A percentile compares a stretch with the other conserved stretches of the same genome.
These are phyloP conservation scores for Saccostrea glomerata DNA, from an alignment of 1,140 invertebrate genomes.

Conservation along the genomic window DNA sequence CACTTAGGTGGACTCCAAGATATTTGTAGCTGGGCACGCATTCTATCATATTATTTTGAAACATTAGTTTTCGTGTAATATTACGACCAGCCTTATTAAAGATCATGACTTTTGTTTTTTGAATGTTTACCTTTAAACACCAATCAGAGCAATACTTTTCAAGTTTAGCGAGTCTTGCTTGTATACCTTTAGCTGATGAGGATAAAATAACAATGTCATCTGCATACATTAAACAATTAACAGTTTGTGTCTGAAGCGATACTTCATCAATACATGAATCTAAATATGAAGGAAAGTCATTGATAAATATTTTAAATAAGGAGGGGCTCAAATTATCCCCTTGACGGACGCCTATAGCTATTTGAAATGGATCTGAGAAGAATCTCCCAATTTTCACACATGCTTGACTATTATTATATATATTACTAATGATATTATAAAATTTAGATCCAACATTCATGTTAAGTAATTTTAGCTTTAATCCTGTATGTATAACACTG, in stretches of 20 bases:
- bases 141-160: not conserved
- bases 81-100: not conserved
- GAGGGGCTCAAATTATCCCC: not conserved
- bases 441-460: not conserved
- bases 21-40: not conserved
- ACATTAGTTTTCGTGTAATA: not conserved
- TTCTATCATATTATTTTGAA: not conserved
- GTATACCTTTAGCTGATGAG: not conserved
- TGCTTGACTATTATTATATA: not conserved
- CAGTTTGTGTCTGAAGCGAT: not conserved
- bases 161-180: not conserved
- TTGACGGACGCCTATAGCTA: not conserved
- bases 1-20: not conserved
- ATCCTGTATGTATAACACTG: not conserved
- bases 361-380: not conserved
- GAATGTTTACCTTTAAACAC: not conserved
- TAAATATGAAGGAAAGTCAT: not conserved
- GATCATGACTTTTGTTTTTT: constrained; percentile 1
- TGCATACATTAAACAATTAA: not conserved
- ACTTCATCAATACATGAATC: not conserved
- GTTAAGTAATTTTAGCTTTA: not conserved
- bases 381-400: not conserved
- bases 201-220: no score
- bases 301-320: not conserved
- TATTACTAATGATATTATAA: not conserved